Conservation (phyloP, 2,888 invertebrate species). For the Melikaiella ostensackeni region DNA sequence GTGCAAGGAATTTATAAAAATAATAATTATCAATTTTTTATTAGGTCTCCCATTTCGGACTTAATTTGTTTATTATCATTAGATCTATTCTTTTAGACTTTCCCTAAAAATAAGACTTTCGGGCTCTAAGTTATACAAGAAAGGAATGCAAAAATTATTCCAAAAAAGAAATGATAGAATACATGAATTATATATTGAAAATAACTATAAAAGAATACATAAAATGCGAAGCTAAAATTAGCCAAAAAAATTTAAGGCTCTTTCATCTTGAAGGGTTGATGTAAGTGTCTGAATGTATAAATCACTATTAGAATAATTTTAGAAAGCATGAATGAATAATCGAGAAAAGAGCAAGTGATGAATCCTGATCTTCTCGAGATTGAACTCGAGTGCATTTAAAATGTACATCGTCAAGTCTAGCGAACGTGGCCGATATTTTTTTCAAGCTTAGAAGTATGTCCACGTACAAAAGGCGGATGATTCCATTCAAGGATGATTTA, state of each 20-base stretch:
- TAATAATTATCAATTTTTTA: too few species aligned
- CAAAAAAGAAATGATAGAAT: too few species aligned
- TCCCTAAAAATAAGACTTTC: too few species aligned
- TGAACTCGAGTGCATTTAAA: slow-evolving; percentile 5
- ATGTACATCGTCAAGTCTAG: slow-evolving; percentile 13
- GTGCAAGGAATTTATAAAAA: too few species aligned
- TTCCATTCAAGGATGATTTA: slow-evolving; percentile 33
- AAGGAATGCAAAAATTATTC: too few species aligned
- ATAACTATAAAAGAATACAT: neutral
- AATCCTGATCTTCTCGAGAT: slow-evolving; percentile 14
- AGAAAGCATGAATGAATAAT: slow-evolving; percentile 24
- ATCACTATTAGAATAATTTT: neutral
- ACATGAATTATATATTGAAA: too few species aligned
- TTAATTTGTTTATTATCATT: too few species aligned
- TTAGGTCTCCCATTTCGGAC: too few species aligned
- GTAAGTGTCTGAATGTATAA: neutral
- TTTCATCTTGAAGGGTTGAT: neutral
- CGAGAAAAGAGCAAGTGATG: slow-evolving; percentile 24
- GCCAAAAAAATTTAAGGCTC: neutral
- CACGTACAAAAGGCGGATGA: slow-evolving; percentile 29
- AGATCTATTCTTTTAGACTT: too few species aligned
- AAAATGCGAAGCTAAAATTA: neutral
- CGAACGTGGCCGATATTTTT: slow-evolving; percentile 25
- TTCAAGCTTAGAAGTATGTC: slow-evolving; percentile 1
- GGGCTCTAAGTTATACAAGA: too few species aligned